These are phyloP conservation scores for Sarcophaga carnaria DNA, from an alignment of 2,888 invertebrate genomes.

Conservation along the genomic window DNA sequence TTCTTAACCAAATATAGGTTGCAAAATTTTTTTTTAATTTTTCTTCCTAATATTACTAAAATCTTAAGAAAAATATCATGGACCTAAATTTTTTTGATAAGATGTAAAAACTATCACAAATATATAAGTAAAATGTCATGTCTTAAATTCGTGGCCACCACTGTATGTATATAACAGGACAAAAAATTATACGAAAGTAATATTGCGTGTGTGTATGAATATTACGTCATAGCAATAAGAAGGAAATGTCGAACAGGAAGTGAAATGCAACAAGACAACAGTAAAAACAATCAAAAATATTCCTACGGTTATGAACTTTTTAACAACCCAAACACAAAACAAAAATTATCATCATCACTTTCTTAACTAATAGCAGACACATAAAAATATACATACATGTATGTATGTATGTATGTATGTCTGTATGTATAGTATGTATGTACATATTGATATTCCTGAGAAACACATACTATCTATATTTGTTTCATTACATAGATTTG, in stretches of 20 bases:
- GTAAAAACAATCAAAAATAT: conserved; percentile 28
- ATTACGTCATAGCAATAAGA: neutral
- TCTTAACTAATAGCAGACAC: too few relatives aligned
- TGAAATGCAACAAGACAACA: conserved; percentile 1
- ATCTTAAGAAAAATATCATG: too few relatives aligned
- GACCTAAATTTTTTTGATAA: too few relatives aligned
- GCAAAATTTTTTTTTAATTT: too few relatives aligned
- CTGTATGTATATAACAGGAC: neutral
- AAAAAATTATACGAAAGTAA: neutral
- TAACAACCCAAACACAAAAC: too few relatives aligned
- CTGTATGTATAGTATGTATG: neutral
- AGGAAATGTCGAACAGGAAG: neutral
- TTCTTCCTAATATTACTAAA: too few relatives aligned
- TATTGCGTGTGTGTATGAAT: neutral
- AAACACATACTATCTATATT: neutral
- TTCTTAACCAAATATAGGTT: too few relatives aligned
- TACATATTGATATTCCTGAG: conserved; percentile 3
- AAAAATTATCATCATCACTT: too few relatives aligned
- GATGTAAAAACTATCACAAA: too few relatives aligned
- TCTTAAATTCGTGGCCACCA: too few relatives aligned
- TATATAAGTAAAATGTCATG: too few relatives aligned
- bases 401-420: neutral
- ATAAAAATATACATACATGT: neutral
- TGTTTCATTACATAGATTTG: neutral
- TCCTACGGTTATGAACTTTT: conserved; percentile 24